Conservation (phyloP, 2,113 vertebrate species). For the Odobenus rosmarus region DNA sequence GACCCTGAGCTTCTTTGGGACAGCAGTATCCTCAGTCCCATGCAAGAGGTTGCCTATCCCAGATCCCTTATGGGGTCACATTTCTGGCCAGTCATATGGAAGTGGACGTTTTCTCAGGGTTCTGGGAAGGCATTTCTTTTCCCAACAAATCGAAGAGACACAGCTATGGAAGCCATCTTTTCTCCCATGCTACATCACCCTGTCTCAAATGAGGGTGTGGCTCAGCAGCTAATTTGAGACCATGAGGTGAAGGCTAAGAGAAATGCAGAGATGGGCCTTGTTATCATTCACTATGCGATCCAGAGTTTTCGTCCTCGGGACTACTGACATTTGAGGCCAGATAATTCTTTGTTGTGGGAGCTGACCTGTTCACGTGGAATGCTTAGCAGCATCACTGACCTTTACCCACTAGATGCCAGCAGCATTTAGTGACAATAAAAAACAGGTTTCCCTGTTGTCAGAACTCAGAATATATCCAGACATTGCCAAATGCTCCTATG, state of each 20-base stretch:
- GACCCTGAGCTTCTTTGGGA: neutral
- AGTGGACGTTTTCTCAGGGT: neutral
- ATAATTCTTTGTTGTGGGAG: neutral
- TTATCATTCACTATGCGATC: neutral
- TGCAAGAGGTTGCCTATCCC: neutral
- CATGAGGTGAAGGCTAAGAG: neutral
- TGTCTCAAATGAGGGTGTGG: neutral
- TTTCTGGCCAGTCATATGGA: neutral
- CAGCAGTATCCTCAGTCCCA: fast-evolving
- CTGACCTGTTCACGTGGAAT: neutral
- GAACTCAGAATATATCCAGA: neutral
- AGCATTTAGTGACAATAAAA: neutral
- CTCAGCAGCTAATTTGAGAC: neutral
- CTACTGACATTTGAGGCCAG: neutral
- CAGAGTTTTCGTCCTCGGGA: neutral
- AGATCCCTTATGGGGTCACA: too few relatives aligned
- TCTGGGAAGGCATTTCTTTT: neutral
- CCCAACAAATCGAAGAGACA: neutral
- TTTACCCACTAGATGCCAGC: neutral
- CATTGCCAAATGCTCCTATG: neutral
- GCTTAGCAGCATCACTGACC: neutral
- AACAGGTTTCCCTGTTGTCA: neutral
- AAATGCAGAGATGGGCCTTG: neutral
- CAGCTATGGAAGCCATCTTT: fast-evolving
- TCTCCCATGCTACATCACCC: neutral